These are phyloP conservation scores for Mesopsocus fuscifrons DNA, from an alignment of 2,888 invertebrate species.

Conservation along the genomic window DNA sequence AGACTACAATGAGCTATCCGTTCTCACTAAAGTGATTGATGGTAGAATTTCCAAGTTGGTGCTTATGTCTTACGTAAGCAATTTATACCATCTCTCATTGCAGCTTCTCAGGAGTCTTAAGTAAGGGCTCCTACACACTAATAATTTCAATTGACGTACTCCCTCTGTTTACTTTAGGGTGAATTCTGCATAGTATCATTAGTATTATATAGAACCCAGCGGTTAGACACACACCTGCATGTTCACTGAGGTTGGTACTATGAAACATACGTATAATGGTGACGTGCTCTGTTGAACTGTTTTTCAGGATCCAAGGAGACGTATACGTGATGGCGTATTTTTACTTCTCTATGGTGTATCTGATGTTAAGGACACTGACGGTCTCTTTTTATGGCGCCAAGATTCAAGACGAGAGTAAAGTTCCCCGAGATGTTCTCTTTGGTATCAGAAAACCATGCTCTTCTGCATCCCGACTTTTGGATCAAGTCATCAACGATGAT, in stretches of 20 bases:
- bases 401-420: conserved; percentile 5
- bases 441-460: background rate
- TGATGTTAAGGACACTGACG: background rate
- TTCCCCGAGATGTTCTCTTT: background rate
- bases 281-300: too few relatives aligned
- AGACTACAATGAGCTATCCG: background rate
- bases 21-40: background rate
- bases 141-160: too few relatives aligned
- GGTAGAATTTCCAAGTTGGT: background rate
- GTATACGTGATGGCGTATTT: background rate
- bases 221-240: too few relatives aligned
- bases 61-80: background rate
- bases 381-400: background rate
- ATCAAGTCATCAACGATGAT: background rate
- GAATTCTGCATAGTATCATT: too few relatives aligned
- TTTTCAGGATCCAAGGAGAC: background rate
- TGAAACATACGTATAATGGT: too few relatives aligned
- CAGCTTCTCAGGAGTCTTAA: conserved; percentile 1
- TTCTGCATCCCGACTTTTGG: background rate
- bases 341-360: background rate
- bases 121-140: too few relatives aligned
- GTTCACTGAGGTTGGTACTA: too few relatives aligned
- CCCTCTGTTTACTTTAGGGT: too few relatives aligned
- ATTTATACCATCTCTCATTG: conserved; percentile 4
- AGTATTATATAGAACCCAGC: too few relatives aligned